phyloP scores from a whole-genome alignment of 1,140 invertebrate genomes.

The Leptoteleia sp. region DNA sequence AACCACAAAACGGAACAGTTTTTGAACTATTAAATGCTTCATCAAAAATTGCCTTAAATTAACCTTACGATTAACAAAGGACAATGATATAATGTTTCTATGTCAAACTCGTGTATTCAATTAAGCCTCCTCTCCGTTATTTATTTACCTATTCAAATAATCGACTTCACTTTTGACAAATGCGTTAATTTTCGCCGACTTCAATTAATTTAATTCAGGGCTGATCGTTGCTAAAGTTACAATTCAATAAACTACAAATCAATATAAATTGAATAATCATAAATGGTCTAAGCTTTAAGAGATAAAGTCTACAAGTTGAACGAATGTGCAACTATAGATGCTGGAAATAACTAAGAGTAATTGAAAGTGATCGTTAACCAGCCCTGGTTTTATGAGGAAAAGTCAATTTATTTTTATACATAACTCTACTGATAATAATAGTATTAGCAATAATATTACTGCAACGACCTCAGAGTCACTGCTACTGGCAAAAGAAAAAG shows the following conservation, averaged over 20 bases:
- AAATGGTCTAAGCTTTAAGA: slow-evolving; percentile 24
- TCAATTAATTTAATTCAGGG: slow-evolving; percentile 3
- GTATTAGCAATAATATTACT: too few relatives aligned
- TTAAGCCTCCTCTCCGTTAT: slow-evolving; percentile 20
- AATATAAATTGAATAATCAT: slow-evolving; percentile 6
- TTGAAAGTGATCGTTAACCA: slow-evolving; percentile 33
- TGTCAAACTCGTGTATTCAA: background rate
- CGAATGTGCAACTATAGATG: slow-evolving; percentile 23
- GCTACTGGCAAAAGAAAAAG: too few relatives aligned
- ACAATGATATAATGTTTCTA: background rate
- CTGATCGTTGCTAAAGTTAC: slow-evolving; percentile 3
- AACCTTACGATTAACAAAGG: slow-evolving; percentile 6
- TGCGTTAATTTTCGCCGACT: slow-evolving; percentile 7
- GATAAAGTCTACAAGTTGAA: slow-evolving; percentile 24
- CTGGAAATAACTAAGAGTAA: slow-evolving; percentile 27
- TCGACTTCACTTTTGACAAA: slow-evolving; percentile 14
- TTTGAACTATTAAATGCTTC: background rate
- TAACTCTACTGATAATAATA: too few relatives aligned
- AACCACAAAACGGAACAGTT: too few relatives aligned
- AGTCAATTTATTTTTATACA: too few relatives aligned
- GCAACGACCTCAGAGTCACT: too few relatives aligned
- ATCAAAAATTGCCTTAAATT: slow-evolving; percentile 5
- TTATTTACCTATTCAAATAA: background rate
- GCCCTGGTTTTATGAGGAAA: too few relatives aligned
- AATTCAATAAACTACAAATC: slow-evolving; percentile 11